Percentiles rank a stretch among this genome's conserved stretches.
These are phyloP conservation scores for Spermophilus dauricus DNA, from an alignment of 2,113 vertebrate species.

Conservation along the genomic window DNA sequence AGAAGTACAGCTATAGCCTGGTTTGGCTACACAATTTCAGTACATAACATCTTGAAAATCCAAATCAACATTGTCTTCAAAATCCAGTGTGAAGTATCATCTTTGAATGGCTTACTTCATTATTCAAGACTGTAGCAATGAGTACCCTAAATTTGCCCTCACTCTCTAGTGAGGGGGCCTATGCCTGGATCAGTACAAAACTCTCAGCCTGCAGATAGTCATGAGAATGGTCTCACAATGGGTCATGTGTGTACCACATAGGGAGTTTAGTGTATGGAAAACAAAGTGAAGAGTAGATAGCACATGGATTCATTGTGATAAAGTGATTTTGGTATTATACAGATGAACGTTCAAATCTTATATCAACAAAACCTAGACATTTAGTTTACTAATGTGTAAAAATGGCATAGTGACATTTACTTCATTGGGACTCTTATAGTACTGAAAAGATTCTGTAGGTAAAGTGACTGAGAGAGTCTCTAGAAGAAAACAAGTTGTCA, in stretches of 20 bases:
- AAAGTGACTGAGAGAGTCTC: not conserved
- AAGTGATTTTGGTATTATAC: not conserved
- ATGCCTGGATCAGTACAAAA: not conserved
- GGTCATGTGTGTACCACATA: not conserved
- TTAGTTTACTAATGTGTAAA: conserved; percentile 7
- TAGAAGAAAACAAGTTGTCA: not conserved
- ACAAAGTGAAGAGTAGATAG: not conserved
- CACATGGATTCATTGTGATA: not conserved
- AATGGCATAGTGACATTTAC: not conserved
- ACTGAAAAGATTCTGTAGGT: not conserved
- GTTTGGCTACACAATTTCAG: not conserved
- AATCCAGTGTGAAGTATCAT: not conserved
- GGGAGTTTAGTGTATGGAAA: not conserved
- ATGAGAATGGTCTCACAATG: not conserved
- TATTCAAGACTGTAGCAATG: not conserved
- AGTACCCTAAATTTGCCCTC: not conserved
- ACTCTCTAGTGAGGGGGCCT: not conserved
- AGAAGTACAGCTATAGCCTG: accelerated
- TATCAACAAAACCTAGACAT: not conserved
- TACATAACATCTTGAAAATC: not conserved
- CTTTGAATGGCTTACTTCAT: not conserved
- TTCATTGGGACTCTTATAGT: not conserved
- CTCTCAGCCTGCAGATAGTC: not conserved
- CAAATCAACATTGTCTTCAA: not conserved
- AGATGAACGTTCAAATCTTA: not conserved